phyloP scores from a whole-genome alignment of 2,797 vertebrate species.

The Epinephelus coioides region DNA sequence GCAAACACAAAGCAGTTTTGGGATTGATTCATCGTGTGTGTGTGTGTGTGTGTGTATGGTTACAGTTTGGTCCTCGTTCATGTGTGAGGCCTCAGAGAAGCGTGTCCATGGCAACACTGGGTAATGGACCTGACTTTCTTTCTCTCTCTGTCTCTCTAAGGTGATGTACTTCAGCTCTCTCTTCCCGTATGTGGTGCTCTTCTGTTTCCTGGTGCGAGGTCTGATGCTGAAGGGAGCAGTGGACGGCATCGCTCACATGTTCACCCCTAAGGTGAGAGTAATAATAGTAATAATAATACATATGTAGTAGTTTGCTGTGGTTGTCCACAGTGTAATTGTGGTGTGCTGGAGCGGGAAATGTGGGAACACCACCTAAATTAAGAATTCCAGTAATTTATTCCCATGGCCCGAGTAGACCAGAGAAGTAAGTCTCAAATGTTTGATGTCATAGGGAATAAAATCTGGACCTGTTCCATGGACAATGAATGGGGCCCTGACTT shows the following conservation, averaged over 20 bases:
- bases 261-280: slow-evolving; percentile 94
- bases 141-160: slow-evolving; percentile 76
- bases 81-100: slow-evolving; percentile 57
- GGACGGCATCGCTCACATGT: slow-evolving; percentile 98
- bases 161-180: slow-evolving; percentile 99
- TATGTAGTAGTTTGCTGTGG: background rate
- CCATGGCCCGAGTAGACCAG: too few relatives aligned
- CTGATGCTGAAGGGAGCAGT: slow-evolving; percentile 93
- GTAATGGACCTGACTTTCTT: slow-evolving; percentile 45
- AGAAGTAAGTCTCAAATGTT: too few relatives aligned
- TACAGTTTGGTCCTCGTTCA: slow-evolving; percentile 30
- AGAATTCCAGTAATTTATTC: too few relatives aligned
- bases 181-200: slow-evolving; percentile 96
- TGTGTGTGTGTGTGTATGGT: slow-evolving; percentile 26
- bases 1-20: slow-evolving; percentile 51
- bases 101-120: slow-evolving; percentile 75
- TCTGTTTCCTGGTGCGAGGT: slow-evolving; percentile 96
- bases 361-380: too few relatives aligned
- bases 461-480: too few relatives aligned
- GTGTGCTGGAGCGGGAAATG: background rate
- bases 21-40: slow-evolving; percentile 38
- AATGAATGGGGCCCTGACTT: too few relatives aligned
- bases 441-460: too few relatives aligned
- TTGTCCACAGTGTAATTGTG: background rate
- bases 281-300: background rate